Percentiles rank a stretch among this genome's conserved stretches.
These are phyloP conservation scores for Daboia siamensis DNA, from an alignment of 2,113 vertebrate species.

Conservation along the genomic window DNA sequence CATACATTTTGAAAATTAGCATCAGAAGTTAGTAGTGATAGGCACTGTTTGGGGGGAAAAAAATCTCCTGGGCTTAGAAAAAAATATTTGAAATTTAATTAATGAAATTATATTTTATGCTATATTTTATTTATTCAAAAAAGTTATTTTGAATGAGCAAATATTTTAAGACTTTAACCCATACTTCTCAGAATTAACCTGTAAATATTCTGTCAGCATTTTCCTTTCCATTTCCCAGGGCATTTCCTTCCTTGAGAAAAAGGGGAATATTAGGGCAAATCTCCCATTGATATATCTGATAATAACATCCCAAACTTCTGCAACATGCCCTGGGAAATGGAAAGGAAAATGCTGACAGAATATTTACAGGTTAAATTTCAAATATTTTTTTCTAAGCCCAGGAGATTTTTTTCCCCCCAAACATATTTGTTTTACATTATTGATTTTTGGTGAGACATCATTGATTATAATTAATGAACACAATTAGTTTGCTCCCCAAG, in stretches of 20 bases:
- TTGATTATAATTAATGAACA: neutral
- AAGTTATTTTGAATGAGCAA: neutral
- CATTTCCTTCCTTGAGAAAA: neutral
- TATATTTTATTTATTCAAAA: neutral
- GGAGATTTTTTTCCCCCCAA: too few relatives aligned
- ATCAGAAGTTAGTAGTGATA: neutral
- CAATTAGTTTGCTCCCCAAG: neutral
- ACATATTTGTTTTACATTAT: neutral
- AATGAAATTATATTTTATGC: neutral
- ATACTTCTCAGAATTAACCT: neutral
- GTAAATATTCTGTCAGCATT: neutral
- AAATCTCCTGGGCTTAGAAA: neutral
- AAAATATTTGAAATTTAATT: neutral
- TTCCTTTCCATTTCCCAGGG: neutral
- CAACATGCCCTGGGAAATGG: too few relatives aligned
- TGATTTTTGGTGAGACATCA: rapidly evolving
- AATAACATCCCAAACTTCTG: too few relatives aligned
- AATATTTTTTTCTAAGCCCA: too few relatives aligned
- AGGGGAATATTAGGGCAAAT: neutral
- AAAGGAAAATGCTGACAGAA: too few relatives aligned
- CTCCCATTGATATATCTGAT: too few relatives aligned
- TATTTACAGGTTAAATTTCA: too few relatives aligned
- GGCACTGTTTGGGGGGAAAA: neutral
- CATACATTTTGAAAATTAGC: neutral
- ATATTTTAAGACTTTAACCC: neutral